Evolutionary conservation across 2,888 invertebrate genomes (phyloP).

Genomic region (Barypeithes pellucidus): DNA sequence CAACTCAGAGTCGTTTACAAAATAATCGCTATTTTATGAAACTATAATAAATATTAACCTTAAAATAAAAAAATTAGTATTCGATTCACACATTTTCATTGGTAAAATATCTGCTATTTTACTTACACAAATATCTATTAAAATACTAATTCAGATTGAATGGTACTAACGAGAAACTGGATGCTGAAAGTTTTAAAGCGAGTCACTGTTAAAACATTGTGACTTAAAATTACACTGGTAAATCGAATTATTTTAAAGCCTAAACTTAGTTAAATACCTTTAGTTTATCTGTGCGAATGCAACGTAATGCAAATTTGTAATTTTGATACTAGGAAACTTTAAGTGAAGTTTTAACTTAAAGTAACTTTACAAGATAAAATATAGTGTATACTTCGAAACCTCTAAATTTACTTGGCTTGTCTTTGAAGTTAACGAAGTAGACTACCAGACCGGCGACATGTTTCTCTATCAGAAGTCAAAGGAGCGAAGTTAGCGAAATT

Average conservation of each 20-base stretch:
- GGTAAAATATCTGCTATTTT: too few relatives aligned
- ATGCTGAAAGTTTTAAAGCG: not conserved
- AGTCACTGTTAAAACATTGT: too few relatives aligned
- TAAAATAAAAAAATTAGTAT: too few relatives aligned
- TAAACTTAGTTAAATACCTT: constrained; percentile 27
- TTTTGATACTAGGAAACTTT: constrained; percentile 39
- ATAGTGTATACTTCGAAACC: constrained; percentile 33
- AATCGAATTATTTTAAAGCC: constrained; percentile 40
- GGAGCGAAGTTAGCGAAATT: not conserved
- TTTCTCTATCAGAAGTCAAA: not conserved
- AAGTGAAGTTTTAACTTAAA: constrained; percentile 33
- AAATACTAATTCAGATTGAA: too few relatives aligned
- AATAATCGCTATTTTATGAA: too few relatives aligned
- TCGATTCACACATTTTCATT: too few relatives aligned
- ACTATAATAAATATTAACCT: too few relatives aligned
- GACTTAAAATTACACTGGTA: too few relatives aligned
- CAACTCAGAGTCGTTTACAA: too few relatives aligned
- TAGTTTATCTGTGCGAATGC: constrained; percentile 34
- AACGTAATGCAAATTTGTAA: constrained; percentile 37
- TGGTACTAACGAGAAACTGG: too few relatives aligned
- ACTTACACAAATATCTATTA: too few relatives aligned
- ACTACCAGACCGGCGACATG: constrained; percentile 17
- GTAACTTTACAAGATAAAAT: constrained; percentile 38
- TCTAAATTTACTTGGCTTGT: constrained; percentile 25
- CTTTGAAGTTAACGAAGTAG: constrained; percentile 39